A percentile compares a stretch with the other conserved stretches of the same genome.
phyloP scores from a whole-genome alignment of 2,797 vertebrate genomes.

The Glossophaga mutica region DNA sequence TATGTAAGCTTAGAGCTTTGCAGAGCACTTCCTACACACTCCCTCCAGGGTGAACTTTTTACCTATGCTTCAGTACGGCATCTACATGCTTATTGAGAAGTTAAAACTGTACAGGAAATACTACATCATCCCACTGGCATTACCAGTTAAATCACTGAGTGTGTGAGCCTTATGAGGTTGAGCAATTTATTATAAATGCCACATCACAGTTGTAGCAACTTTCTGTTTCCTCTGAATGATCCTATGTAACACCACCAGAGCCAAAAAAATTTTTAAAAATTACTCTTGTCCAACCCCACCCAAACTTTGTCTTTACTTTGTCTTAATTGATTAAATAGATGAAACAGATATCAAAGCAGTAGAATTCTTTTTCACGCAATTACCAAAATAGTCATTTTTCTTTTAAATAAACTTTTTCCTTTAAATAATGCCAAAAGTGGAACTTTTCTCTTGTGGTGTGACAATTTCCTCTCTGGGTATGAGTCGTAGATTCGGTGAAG shows the following conservation, averaged over 20 bases:
- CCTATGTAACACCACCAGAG: conserved; percentile 55
- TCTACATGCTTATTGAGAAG: conserved; percentile 43
- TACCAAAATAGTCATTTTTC: background rate
- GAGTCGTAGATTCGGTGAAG: background rate
- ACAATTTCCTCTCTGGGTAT: background rate
- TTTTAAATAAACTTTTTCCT: background rate
- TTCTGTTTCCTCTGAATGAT: conserved; percentile 76
- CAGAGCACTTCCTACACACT: background rate
- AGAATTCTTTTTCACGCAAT: background rate
- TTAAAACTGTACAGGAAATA: conserved; percentile 54
- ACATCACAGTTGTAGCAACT: conserved; percentile 62
- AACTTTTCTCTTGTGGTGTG: background rate
- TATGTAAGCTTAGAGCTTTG: conserved; percentile 10
- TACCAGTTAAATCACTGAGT: background rate
- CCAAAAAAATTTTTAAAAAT: background rate
- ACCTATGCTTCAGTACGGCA: conserved; percentile 31
- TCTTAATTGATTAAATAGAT: background rate
- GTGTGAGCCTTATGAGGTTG: background rate
- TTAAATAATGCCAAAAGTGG: background rate
- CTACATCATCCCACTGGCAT: conserved; percentile 59
- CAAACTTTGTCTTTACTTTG: background rate
- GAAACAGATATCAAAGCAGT: background rate
- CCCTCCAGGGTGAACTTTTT: conserved; percentile 65
- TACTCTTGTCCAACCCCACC: background rate
- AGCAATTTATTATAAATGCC: conserved; percentile 50